Conservation (phyloP, 2,888 invertebrate genomes). For the Pilophorus perplexus region DNA sequence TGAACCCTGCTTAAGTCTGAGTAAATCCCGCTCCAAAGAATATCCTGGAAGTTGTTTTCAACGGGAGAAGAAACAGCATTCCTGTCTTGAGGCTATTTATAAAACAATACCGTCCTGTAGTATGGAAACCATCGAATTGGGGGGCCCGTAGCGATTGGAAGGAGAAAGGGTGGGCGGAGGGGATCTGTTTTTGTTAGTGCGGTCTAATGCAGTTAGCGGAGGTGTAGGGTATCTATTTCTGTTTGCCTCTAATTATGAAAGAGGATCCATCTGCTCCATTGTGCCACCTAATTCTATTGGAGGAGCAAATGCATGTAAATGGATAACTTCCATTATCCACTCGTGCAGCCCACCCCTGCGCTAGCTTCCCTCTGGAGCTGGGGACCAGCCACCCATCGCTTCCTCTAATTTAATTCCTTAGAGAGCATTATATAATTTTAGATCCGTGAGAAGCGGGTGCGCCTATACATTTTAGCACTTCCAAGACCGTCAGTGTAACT, state of each 20-base stretch:
- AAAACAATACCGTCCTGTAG: slow-evolving; percentile 14
- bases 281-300: slow-evolving; percentile 47
- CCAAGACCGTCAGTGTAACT: neutral
- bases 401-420: slow-evolving; percentile 36
- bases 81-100: neutral
- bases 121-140: neutral
- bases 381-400: slow-evolving; percentile 14
- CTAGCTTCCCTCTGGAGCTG: neutral
- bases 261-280: slow-evolving; percentile 46
- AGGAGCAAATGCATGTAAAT: slow-evolving; percentile 47
- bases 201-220: slow-evolving; percentile 42
- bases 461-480: neutral
- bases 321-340: slow-evolving; percentile 47
- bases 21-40: too few relatives aligned
- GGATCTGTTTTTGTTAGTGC: slow-evolving; percentile 40
- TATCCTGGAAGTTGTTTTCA: too few relatives aligned
- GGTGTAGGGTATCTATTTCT: slow-evolving; percentile 43
- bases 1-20: too few relatives aligned
- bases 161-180: slow-evolving; percentile 8
- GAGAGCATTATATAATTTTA: slow-evolving; percentile 40
- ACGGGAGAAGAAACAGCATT: too few relatives aligned
- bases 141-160: neutral
- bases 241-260: slow-evolving; percentile 43
- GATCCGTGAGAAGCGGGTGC: slow-evolving; percentile 22
- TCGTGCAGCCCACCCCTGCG: slow-evolving; percentile 21